Evolutionary conservation across 1,140 invertebrate species (phyloP).

Genomic region (Parasteatoda tepidariorum): DNA sequence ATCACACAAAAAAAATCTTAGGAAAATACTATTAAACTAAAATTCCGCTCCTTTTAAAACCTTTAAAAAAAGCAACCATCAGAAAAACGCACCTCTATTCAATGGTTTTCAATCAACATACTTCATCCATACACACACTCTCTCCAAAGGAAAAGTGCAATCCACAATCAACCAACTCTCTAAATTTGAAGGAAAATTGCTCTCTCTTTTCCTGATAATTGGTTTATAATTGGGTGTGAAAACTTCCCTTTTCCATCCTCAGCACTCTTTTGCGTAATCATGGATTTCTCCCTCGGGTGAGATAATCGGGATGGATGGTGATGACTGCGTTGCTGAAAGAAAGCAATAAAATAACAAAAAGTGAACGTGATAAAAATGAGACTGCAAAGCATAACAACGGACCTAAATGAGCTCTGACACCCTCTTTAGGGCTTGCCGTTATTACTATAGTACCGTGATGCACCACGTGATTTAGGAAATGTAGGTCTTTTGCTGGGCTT

Average conservation of each 20-base stretch:
- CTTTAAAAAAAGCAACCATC: too few relatives aligned
- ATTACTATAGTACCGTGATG: slow-evolving; percentile 8
- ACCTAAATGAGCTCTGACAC: slow-evolving; percentile 46
- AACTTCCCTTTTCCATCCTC: slow-evolving; percentile 14
- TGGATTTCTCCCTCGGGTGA: slow-evolving; percentile 35
- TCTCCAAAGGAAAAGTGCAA: too few relatives aligned
- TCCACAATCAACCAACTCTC: neutral
- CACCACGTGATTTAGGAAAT: slow-evolving; percentile 15
- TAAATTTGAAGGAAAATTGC: slow-evolving; percentile 3
- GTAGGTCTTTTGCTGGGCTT: slow-evolving; percentile 17
- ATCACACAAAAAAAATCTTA: too few relatives aligned
- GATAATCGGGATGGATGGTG: slow-evolving; percentile 49
- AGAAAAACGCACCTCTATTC: too few relatives aligned
- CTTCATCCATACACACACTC: too few relatives aligned
- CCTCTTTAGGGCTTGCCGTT: slow-evolving; percentile 32
- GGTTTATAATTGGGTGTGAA: slow-evolving; percentile 56
- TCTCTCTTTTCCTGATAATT: slow-evolving; percentile 29
- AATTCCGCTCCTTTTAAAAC: too few relatives aligned
- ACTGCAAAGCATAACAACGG: slow-evolving; percentile 19
- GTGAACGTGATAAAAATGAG: neutral
- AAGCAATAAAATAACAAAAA: slow-evolving; percentile 15
- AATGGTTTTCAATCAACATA: too few relatives aligned
- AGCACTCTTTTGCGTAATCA: slow-evolving; percentile 23
- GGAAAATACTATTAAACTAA: too few relatives aligned
- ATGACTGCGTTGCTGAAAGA: slow-evolving; percentile 16